Base-by-base conservation (phyloP, 23 tunicate species). In the Halocynthia roretzi region DNA sequence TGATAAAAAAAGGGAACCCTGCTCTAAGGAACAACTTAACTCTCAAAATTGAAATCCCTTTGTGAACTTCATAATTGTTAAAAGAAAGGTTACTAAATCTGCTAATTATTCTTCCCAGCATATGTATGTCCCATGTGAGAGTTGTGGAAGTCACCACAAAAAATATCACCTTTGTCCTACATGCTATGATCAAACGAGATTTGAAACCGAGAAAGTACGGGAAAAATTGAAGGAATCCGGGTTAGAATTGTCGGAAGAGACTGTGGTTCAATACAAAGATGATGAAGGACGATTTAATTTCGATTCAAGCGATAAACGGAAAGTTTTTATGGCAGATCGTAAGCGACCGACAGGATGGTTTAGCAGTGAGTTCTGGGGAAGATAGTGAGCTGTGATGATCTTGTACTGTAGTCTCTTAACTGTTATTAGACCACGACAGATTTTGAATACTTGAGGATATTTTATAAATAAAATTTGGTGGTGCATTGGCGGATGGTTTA, bases 111-210 rank as follows among this genome's bases (percentile, higher is more conserved):
- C 4, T 31, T 70, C 79, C 15, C 76, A 86, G 90, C 97, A 91
- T 57, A 91, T 80, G 57, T 17, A 72, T 22, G 66, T 85, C 7
- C 81, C 81, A 53, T 91, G 97, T 64, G 90, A 81, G 50, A 64
- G 56, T 62, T 91, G 97, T 81, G 97, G 97, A 68, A 76, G 67
- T 6, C 77, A 66, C 31, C 80, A 85, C 56, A 81, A 87, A 71
- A 91, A 91, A 71, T 91, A 71, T 80, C 84, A 85, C 50, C 56
- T 91, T 53, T 91, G 97, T 67, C 54, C 68, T 53, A 85, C 90
- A 17, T 91, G 97, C 77, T 91, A 91, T 57, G 84, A 91, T 58
- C 97, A 91, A 55, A 91, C 90, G n/a, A 71, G 97, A 77, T 91
- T 71, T 66, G 97, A 91, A 78, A 91, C 97, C 5, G 81, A 91